These are phyloP conservation scores for Sminthurinus signatus DNA, from an alignment of 1,140 invertebrate species.

Conservation along the genomic window DNA sequence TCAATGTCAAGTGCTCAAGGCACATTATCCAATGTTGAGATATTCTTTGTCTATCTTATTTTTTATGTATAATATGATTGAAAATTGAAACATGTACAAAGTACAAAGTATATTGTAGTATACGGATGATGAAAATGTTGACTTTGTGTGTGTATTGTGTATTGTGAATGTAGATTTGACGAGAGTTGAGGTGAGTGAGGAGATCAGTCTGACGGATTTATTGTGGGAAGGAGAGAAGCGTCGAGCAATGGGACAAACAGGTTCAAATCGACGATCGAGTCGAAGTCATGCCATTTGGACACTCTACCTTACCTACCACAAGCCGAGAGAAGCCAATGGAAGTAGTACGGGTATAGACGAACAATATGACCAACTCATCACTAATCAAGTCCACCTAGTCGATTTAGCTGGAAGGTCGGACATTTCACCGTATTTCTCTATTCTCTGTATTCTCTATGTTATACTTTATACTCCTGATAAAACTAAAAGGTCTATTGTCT, in stretches of 20 bases:
- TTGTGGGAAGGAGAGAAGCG: slow-evolving; percentile 49
- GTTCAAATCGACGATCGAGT: slow-evolving; percentile 53
- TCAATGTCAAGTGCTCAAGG: no score
- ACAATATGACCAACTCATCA: slow-evolving; percentile 18
- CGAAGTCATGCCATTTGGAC: slow-evolving; percentile 61
- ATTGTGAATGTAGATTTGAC: slow-evolving; percentile 50
- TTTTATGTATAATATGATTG: background rate
- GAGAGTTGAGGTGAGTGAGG: slow-evolving; percentile 49
- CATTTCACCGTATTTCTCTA: no score
- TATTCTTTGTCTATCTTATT: no score
- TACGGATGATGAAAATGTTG: no score
- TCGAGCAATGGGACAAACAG: slow-evolving; percentile 51
- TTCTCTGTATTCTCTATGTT: no score
- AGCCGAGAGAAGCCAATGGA: slow-evolving; percentile 27
- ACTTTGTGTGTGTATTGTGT: no score
- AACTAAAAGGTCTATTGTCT: no score
- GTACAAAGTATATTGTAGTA: no score
- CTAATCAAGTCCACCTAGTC: slow-evolving; percentile 58
- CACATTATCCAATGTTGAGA: no score
- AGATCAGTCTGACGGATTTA: slow-evolving; percentile 48
- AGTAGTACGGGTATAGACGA: background rate
- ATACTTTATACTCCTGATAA: no score
- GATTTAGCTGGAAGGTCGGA: slow-evolving; percentile 59
- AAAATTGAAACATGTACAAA: background rate
- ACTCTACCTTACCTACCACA: slow-evolving; percentile 45